Evolutionary conservation across 2,797 vertebrate species (phyloP).

Genomic region (Octomys mimax): DNA sequence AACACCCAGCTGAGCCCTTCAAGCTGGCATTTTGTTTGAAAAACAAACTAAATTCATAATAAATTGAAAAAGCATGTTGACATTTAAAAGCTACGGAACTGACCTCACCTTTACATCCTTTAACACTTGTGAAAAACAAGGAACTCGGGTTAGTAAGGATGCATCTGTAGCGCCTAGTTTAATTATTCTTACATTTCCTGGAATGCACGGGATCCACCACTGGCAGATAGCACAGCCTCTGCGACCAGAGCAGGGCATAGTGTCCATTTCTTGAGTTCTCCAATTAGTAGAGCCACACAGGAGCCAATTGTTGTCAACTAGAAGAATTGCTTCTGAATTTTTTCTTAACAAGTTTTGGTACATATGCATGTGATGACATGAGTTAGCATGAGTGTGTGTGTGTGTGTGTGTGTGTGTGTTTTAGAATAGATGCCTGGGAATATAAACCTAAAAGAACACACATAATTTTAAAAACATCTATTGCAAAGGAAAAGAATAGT

Average conservation of each 20-base stretch:
- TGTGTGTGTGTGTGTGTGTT: neutral
- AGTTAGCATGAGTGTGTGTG: neutral
- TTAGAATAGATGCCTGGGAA: neutral
- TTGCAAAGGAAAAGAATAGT: neutral
- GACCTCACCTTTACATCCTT: neutral
- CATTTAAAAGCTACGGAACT: conserved; percentile 30
- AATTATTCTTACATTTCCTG: neutral
- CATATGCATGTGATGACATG: neutral
- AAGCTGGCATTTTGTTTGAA: conserved; percentile 49
- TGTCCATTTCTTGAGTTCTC: neutral
- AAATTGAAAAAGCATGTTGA: conserved; percentile 3
- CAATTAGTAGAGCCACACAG: neutral
- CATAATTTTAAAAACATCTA: neutral
- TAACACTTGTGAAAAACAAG: neutral
- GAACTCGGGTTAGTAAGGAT: neutral
- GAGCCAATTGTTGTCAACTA: neutral
- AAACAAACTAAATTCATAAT: conserved; percentile 28
- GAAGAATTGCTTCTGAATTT: neutral
- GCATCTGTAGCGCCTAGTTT: neutral
- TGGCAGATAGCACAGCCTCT: fast-evolving
- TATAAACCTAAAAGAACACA: neutral
- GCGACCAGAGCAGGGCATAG: neutral
- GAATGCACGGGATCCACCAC: neutral
- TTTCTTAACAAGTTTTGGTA: neutral
- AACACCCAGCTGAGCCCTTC: neutral